A percentile compares a stretch with the other conserved stretches of the same genome.
These are phyloP conservation scores for Campaea margaritaria DNA, from an alignment of 2,888 invertebrate genomes.

Conservation along the genomic window DNA sequence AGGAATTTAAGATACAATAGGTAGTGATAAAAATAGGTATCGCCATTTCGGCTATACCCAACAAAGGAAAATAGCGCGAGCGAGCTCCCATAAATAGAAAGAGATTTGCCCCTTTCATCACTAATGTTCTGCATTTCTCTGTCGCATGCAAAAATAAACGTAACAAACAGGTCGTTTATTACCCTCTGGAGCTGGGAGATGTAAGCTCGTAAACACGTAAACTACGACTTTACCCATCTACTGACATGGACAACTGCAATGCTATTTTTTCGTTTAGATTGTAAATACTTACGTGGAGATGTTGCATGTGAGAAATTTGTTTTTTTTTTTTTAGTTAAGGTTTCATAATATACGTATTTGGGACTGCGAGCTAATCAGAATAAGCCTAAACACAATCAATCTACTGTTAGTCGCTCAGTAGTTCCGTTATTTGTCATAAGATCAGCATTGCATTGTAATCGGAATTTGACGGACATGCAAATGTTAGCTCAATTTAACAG, in stretches of 20 bases:
- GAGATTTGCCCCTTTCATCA: conserved; percentile 35
- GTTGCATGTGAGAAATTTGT: too few relatives aligned
- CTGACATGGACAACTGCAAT: conserved; percentile 10
- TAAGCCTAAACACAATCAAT: too few relatives aligned
- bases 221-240: conserved; percentile 16
- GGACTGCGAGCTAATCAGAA: too few relatives aligned
- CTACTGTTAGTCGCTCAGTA: too few relatives aligned
- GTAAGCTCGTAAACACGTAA: conserved; percentile 15
- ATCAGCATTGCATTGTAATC: too few relatives aligned
- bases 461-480: too few relatives aligned
- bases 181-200: conserved; percentile 35
- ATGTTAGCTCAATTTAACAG: too few relatives aligned
- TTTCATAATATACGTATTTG: too few relatives aligned
- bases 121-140: conserved; percentile 36
- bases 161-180: conserved; percentile 45
- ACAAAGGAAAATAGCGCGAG: conserved; percentile 27
- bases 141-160: conserved; percentile 39
- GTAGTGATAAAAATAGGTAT: conserved; percentile 5
- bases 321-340: too few relatives aligned
- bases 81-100: conserved; percentile 31
- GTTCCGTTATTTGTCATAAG: too few relatives aligned
- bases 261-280: not conserved
- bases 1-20: not conserved
- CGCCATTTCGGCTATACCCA: conserved; percentile 11
- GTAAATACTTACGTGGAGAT: too few relatives aligned